phyloP scores from a whole-genome alignment of 1,140 invertebrate species.

The Dendrolimus kikuchii region DNA sequence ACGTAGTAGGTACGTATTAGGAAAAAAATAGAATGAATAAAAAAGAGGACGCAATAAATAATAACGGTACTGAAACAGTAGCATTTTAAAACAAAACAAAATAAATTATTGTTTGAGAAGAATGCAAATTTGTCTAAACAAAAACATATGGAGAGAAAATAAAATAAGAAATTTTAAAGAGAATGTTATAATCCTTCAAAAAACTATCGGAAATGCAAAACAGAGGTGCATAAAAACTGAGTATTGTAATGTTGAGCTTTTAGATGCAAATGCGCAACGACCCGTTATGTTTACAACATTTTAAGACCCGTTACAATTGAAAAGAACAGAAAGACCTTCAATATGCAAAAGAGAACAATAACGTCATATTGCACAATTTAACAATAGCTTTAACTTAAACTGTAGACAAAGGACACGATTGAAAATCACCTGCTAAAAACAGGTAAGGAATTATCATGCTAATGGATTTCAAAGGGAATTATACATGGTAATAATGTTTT shows the following conservation, averaged over 20 bases:
- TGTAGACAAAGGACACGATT: conserved; percentile 29
- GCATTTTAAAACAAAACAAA: conserved; percentile 20
- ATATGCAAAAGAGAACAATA: conserved; percentile 35
- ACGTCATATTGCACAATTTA: conserved; percentile 49
- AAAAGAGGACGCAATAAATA: no score
- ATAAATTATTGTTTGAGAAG: conserved; percentile 20
- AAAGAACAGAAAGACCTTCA: conserved; percentile 32
- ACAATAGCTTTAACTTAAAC: conserved; percentile 18
- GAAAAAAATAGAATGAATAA: no score
- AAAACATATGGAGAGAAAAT: conserved; percentile 26
- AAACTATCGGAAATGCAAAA: no score
- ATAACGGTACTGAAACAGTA: conserved; percentile 18
- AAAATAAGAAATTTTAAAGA: conserved; percentile 14
- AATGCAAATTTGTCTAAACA: conserved; percentile 31
- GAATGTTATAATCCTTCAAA: no score
- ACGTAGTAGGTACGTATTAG: no score
- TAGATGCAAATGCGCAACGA: conserved; percentile 42
- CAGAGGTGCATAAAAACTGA: conserved; percentile 14
- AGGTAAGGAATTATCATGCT: conserved; percentile 67
- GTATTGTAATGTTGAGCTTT: conserved; percentile 12
- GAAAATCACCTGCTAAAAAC: conserved; percentile 55
- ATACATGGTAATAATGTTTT: conserved; percentile 50
- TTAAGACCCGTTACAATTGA: conserved; percentile 52
- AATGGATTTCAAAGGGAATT: conserved; percentile 51
- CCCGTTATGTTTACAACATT: conserved; percentile 65